Conservation (phyloP, 1,140 invertebrate genomes). For the Psix sp. region DNA sequence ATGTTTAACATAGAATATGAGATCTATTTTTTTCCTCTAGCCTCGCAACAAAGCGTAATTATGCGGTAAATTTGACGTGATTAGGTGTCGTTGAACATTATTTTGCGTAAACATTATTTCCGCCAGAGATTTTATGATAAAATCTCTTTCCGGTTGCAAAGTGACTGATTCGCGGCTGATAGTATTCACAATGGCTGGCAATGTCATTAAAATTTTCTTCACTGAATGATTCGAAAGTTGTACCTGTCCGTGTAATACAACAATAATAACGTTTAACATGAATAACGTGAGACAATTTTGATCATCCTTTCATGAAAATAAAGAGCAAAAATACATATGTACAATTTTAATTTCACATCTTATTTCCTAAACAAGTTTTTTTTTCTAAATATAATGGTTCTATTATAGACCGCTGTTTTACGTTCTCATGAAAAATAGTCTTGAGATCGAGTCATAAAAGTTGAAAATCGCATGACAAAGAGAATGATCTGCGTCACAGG, state of each 20-base stretch:
- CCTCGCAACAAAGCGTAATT: slow-evolving; percentile 40
- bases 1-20: too few relatives aligned
- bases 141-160: slow-evolving; percentile 46
- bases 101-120: slow-evolving; percentile 52
- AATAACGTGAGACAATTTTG: too few relatives aligned
- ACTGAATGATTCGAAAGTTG: too few relatives aligned
- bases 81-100: slow-evolving; percentile 34
- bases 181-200: slow-evolving; percentile 21
- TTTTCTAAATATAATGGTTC: too few relatives aligned
- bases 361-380: too few relatives aligned
- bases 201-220: slow-evolving; percentile 44
- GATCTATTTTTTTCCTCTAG: slow-evolving; percentile 3
- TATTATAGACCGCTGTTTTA: too few relatives aligned
- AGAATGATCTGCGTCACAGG: slow-evolving; percentile 67
- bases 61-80: slow-evolving; percentile 50
- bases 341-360: too few relatives aligned
- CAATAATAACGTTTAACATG: too few relatives aligned
- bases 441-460: slow-evolving; percentile 2
- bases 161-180: slow-evolving; percentile 48
- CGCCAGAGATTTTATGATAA: slow-evolving; percentile 44
- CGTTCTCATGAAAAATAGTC: too few relatives aligned
- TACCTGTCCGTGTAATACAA: too few relatives aligned
- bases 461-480: slow-evolving; percentile 7
- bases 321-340: too few relatives aligned
- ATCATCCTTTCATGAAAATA: too few relatives aligned